A percentile compares a stretch with the other conserved stretches of the same genome.
These are phyloP conservation scores for Chondrosia reniformis DNA, from an alignment of 37 sponge, comb jelly and placozoan species.

Conservation along the genomic window DNA sequence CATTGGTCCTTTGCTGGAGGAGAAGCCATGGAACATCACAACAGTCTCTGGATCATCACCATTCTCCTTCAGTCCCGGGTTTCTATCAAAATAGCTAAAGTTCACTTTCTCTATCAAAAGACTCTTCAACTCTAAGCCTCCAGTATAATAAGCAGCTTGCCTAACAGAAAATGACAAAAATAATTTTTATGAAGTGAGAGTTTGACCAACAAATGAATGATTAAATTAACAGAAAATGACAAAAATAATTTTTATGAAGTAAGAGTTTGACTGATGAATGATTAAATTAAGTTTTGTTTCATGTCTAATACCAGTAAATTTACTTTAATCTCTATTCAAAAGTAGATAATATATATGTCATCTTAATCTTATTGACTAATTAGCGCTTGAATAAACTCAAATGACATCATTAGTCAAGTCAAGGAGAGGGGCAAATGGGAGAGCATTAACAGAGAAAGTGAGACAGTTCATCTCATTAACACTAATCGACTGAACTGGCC, in stretches of 20 bases:
- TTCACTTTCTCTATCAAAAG: constrained; percentile 20
- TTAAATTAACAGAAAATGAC: background rate
- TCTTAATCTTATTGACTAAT: too few species aligned
- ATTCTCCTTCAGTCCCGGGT: background rate
- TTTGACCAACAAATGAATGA: background rate
- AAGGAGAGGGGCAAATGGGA: too few species aligned
- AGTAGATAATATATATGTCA: too few species aligned
- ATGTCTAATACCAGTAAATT: too few species aligned
- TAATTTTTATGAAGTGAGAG: background rate
- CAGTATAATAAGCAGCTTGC: constrained; percentile 46
- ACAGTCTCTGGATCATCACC: constrained; percentile 24
- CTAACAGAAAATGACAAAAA: background rate
- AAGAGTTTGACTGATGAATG: background rate
- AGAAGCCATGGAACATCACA: constrained; percentile 65
- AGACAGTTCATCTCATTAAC: too few species aligned
- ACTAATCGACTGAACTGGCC: too few species aligned
- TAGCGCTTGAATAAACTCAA: too few species aligned
- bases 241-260: background rate
- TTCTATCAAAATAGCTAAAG: constrained; percentile 50
- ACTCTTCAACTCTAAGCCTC: constrained; percentile 35
- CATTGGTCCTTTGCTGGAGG: constrained; percentile 46
- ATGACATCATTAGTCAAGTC: too few species aligned
- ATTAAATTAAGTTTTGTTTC: background rate
- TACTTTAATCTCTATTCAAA: too few species aligned
- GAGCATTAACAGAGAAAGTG: too few species aligned